Percentiles rank a stretch among this genome's conserved stretches.
Conservation (phyloP, 2,113 vertebrate species). For the Rhabdornis inornatus region DNA sequence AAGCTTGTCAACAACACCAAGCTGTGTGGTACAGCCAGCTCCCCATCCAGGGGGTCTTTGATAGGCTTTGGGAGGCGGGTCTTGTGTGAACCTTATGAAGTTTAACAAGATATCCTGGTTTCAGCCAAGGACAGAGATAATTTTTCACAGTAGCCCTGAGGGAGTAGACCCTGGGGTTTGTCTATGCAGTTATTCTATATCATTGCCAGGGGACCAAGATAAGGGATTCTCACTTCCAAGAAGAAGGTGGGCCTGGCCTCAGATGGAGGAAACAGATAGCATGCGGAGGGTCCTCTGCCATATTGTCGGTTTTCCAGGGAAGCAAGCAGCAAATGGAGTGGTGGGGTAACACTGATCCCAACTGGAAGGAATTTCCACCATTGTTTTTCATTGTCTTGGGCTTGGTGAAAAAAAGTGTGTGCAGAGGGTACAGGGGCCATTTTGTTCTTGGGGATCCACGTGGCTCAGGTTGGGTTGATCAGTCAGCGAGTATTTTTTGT, state of each 20-base stretch:
- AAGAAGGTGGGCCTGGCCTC: neutral
- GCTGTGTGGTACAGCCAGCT: neutral
- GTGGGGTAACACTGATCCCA: neutral
- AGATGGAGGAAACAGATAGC: neutral
- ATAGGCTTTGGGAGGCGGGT: neutral
- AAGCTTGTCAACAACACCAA: neutral
- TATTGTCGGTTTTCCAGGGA: neutral
- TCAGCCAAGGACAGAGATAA: neutral
- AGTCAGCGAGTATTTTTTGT: neutral
- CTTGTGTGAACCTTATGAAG: neutral
- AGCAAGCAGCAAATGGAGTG: neutral
- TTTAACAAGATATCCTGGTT: neutral
- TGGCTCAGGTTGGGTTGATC: neutral
- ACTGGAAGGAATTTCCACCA: neutral
- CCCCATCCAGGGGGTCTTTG: neutral
- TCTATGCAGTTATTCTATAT: neutral
- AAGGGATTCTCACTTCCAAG: neutral
- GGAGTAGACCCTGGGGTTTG: too few species aligned
- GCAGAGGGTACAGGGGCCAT: neutral
- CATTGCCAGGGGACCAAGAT: neutral
- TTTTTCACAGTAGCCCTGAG: fast-evolving
- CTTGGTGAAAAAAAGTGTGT: neutral
- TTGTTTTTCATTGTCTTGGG: neutral
- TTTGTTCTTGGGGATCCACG: neutral
- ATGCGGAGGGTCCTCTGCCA: neutral